Percentiles rank a stretch among this genome's conserved stretches.
These are phyloP conservation scores for Muntiacus reevesi DNA, from an alignment of 2,113 vertebrate species.

Conservation along the genomic window DNA sequence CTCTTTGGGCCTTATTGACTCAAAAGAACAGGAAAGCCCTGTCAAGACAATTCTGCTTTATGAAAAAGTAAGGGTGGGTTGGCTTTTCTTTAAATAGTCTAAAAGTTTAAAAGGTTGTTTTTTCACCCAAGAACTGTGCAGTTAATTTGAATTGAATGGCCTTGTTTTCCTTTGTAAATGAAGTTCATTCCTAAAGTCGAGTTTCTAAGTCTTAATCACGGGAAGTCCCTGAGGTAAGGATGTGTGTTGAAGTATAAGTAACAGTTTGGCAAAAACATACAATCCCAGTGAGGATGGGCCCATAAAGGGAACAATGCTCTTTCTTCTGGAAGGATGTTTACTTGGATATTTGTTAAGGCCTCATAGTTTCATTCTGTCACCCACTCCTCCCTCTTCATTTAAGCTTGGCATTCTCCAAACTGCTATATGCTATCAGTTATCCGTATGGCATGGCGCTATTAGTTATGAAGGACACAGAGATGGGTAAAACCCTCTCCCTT, in stretches of 20 bases:
- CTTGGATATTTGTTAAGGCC: neutral
- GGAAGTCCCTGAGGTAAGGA: neutral
- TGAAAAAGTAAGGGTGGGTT: conserved; percentile 53
- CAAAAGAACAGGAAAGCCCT: conserved; percentile 57
- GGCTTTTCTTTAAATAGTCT: conserved; percentile 50
- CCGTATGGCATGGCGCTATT: neutral
- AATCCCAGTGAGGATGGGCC: neutral
- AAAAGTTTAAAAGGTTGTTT: neutral
- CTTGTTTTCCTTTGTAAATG: neutral
- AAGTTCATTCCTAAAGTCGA: neutral
- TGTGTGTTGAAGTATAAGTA: neutral
- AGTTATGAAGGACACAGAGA: neutral
- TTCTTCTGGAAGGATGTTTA: neutral
- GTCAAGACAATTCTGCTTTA: conserved; percentile 41
- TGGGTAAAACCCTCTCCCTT: neutral
- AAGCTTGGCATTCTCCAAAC: neutral
- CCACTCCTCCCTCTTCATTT: neutral
- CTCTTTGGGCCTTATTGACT: neutral
- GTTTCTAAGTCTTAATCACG: neutral
- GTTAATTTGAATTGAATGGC: neutral
- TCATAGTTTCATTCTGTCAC: neutral
- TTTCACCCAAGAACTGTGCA: neutral
- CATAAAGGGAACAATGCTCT: neutral
- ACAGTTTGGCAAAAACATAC: neutral
- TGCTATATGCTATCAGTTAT: rapidly evolving